These are phyloP conservation scores for Aquatica leii DNA, from an alignment of 2,888 invertebrate genomes.

Conservation along the genomic window DNA sequence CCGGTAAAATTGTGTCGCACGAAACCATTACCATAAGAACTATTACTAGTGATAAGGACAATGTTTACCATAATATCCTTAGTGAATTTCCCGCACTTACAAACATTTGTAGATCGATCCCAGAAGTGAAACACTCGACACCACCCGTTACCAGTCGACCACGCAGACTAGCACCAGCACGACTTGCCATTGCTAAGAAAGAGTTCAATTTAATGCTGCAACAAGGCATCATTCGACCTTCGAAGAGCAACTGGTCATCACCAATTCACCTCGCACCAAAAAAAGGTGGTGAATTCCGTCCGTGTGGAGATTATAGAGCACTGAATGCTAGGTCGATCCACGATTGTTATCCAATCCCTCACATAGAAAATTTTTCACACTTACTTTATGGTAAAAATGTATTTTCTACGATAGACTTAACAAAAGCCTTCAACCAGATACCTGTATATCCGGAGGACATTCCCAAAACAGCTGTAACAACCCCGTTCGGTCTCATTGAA, in stretches of 20 bases:
- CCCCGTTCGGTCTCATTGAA: slow-evolving; percentile 55
- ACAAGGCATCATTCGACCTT: slow-evolving; percentile 44
- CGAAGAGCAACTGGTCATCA: slow-evolving; percentile 45
- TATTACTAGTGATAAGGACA: not conserved
- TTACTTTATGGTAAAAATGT: slow-evolving; percentile 39
- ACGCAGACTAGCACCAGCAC: slow-evolving; percentile 44
- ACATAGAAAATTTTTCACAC: slow-evolving; percentile 50
- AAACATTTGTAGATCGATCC: not conserved
- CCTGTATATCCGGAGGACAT: slow-evolving; percentile 51
- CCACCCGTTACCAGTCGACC: slow-evolving; percentile 42
- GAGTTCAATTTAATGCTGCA: slow-evolving; percentile 46
- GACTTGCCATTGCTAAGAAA: slow-evolving; percentile 39
- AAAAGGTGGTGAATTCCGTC: slow-evolving; percentile 46
- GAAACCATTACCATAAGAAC: not conserved
- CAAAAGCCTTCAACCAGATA: slow-evolving; percentile 52
- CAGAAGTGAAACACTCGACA: slow-evolving; percentile 16
- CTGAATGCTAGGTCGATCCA: slow-evolving; percentile 59
- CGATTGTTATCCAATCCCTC: slow-evolving; percentile 56
- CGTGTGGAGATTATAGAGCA: slow-evolving; percentile 53
- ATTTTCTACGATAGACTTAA: not conserved
- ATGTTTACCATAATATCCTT: not conserved
- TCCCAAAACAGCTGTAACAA: slow-evolving; percentile 53
- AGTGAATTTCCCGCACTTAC: not conserved
- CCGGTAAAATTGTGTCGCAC: not conserved
- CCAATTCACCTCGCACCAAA: slow-evolving; percentile 48